Percentiles rank a stretch among this genome's conserved stretches.
Conservation (phyloP, 2,113 vertebrate genomes). For the Barnardius zonarius region DNA sequence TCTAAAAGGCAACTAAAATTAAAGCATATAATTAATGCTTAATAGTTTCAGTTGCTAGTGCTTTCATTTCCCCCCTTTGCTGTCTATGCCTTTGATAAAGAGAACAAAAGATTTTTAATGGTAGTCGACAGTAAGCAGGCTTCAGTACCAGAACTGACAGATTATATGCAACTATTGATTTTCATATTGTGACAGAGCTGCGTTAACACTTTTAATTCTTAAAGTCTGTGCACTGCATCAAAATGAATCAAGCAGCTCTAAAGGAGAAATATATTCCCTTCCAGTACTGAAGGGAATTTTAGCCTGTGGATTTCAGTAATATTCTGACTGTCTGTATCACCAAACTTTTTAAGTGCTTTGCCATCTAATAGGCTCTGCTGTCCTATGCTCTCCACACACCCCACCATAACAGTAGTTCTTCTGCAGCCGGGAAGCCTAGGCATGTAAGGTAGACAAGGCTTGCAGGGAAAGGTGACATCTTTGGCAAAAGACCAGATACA, state of each 20-base stretch:
- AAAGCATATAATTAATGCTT: background rate
- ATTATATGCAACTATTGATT: constrained; percentile 4
- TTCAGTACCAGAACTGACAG: background rate
- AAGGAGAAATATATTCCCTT: background rate
- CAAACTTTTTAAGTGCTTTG: background rate
- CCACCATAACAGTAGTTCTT: background rate
- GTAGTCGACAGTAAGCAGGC: background rate
- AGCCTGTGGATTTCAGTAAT: background rate
- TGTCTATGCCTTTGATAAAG: constrained; percentile 25
- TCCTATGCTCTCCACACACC: background rate
- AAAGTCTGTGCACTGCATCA: background rate
- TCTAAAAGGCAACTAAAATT: background rate
- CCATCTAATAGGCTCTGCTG: background rate
- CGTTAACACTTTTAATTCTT: constrained; percentile 14
- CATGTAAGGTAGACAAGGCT: background rate
- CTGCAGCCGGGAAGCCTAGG: background rate
- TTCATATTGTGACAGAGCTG: constrained; percentile 15
- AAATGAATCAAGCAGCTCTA: background rate
- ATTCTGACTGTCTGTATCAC: background rate
- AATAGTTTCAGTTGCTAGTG: background rate
- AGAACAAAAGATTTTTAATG: constrained; percentile 29
- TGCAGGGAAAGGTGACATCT: background rate
- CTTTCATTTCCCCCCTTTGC: background rate
- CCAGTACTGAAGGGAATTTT: background rate
- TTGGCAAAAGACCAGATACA: background rate